These are phyloP conservation scores for Nyctibius bracteatus DNA, from an alignment of 2,113 vertebrate genomes.

Conservation along the genomic window DNA sequence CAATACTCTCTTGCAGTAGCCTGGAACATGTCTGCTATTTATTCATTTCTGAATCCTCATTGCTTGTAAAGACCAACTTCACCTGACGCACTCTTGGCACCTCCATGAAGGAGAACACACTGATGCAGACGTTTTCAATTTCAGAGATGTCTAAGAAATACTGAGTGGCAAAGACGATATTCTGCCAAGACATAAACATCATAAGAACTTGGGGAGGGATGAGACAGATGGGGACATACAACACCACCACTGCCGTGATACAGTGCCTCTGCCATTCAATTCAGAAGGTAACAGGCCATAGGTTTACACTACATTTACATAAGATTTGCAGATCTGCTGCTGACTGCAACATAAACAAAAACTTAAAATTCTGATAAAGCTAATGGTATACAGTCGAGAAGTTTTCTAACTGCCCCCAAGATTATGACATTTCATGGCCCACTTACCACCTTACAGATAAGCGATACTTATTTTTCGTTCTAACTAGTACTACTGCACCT, in stretches of 20 bases:
- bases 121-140: background rate
- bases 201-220: accelerated
- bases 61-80: background rate
- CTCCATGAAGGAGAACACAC: background rate
- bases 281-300: background rate
- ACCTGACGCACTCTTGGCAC: background rate
- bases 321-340: background rate
- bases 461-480: background rate
- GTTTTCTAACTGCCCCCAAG: background rate
- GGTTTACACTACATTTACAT: background rate
- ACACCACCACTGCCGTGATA: background rate
- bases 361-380: background rate
- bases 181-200: background rate
- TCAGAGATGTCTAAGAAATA: background rate
- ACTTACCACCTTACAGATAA: background rate
- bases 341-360: background rate
- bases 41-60: background rate
- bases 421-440: background rate
- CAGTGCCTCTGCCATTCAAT: background rate
- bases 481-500: background rate
- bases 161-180: background rate
- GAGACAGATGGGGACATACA: too few relatives aligned
- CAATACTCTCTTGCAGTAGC: background rate
- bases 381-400: background rate
- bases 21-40: background rate